phyloP scores from a whole-genome alignment of 2,797 vertebrate genomes.

The Vultur gryphus region DNA sequence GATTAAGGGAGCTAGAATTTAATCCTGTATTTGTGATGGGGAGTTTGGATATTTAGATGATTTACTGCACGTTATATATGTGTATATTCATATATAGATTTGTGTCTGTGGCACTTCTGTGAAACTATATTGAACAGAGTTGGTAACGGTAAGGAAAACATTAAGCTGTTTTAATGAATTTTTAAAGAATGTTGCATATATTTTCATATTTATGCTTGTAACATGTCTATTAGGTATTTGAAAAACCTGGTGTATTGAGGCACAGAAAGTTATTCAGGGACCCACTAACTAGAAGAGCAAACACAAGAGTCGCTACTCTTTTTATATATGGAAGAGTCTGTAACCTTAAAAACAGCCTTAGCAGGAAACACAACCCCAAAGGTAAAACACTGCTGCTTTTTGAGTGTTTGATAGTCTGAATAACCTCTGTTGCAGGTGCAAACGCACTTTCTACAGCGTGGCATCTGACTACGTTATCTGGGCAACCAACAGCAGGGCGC shows the following conservation, averaged over 20 bases:
- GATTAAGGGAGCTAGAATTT: neutral
- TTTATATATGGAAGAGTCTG: too few species aligned
- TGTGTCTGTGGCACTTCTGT: too few species aligned
- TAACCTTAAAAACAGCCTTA: neutral
- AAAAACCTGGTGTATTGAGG: neutral
- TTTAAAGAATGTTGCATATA: neutral
- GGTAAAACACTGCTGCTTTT: too few species aligned
- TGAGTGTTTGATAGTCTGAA: neutral
- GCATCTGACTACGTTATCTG: rapidly evolving
- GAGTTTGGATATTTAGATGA: neutral
- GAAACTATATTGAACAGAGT: neutral
- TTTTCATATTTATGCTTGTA: neutral
- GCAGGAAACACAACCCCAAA: too few species aligned
- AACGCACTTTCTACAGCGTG: too few species aligned
- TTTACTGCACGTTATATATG: rapidly evolving
- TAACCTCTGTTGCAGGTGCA: neutral
- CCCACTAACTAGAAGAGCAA: too few species aligned
- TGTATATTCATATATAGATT: neutral
- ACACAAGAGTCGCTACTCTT: too few species aligned
- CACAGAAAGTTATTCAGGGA: neutral
- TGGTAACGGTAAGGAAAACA: neutral
- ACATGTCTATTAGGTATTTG: neutral
- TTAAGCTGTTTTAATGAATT: too few species aligned
- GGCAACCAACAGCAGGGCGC: too few species aligned
- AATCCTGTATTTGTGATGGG: neutral